Percentiles rank a stretch among this genome's conserved stretches.
Evolutionary conservation across 2,797 vertebrate genomes (phyloP).

Genomic region (Picus viridis): DNA sequence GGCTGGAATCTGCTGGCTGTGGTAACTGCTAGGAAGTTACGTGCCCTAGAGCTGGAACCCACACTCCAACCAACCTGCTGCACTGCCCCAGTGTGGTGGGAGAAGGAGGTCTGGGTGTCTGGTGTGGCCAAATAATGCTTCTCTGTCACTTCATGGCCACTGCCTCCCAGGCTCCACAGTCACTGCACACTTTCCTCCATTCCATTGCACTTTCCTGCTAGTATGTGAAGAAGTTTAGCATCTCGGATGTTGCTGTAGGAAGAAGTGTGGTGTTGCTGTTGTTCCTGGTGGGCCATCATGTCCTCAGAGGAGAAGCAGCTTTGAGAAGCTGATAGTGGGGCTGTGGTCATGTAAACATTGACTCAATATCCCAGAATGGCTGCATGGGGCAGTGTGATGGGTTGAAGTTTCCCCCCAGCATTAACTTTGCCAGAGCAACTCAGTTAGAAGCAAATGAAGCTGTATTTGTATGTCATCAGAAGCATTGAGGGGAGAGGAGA

Average conservation of each 20-base stretch:
- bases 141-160: not conserved
- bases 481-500: not conserved
- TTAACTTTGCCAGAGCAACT: no score
- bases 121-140: not conserved
- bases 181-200: accelerated
- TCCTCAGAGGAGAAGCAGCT: not conserved
- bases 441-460: no score
- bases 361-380: not conserved
- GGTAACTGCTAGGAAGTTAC: not conserved
- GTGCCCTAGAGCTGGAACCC: not conserved
- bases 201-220: not conserved
- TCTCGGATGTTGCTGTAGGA: not conserved
- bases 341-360: not conserved
- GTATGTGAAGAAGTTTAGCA: not conserved
- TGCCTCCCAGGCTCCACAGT: accelerated
- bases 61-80: not conserved
- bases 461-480: not conserved
- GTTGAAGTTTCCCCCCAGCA: no score
- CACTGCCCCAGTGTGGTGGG: not conserved
- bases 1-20: constrained; percentile 13
- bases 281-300: accelerated
- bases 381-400: not conserved
- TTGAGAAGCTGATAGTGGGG: not conserved
- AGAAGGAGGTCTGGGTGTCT: not conserved
- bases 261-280: not conserved